Base-by-base conservation (phyloP, 1,140 invertebrate species). In the Trichonephila clavipes region DNA sequence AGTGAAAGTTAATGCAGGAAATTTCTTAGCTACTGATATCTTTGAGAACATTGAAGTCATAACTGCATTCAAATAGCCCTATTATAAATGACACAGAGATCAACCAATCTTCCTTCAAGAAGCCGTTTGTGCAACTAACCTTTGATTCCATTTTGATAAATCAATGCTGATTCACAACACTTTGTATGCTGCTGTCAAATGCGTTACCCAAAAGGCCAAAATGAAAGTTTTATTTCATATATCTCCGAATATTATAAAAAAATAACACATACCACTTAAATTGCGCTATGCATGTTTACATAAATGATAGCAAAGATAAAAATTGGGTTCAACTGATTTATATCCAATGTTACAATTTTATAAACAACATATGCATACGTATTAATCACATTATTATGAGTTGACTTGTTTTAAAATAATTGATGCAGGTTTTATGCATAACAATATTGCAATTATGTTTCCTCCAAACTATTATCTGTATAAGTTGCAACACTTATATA, bases 81-180 rank as follows among this genome's bases (percentile, higher is more conserved):
- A 85, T 85, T 85, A 85, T 24, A 16, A 85, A 85, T 24, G 83
- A 85, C 66, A 82, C 44, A 61, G 83, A 85, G 58, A 85, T 85
- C 83, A 85, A 77, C 58, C 44, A 61, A 85, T 85, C 83, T 85
- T 85, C 83, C 44, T 85, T 18, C 72, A 77, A 85, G 83, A n/a
- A 85, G 83, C 83, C 21, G 58, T 77, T 77, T 77, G 69, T 77
- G 72, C 72, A 85, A 59, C 83, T 85, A 85, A 85, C 83, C 83
- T 85, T 85, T 85, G 83, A 85, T 85, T 58, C 83, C 83, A 61
- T 85, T 85, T 61, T 85, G 58, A 85, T 85, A 85, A 85, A 85
- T 85, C 58, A 61, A 19, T 24, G 83, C 83, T 85, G 51, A 85
- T 85, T 85, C 83, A 14, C n/a, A 85, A 85, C 51, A 58, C 44